Evolutionary conservation across 2,797 vertebrate species (phyloP).

Genomic region (Premnoplex brunnescens): DNA sequence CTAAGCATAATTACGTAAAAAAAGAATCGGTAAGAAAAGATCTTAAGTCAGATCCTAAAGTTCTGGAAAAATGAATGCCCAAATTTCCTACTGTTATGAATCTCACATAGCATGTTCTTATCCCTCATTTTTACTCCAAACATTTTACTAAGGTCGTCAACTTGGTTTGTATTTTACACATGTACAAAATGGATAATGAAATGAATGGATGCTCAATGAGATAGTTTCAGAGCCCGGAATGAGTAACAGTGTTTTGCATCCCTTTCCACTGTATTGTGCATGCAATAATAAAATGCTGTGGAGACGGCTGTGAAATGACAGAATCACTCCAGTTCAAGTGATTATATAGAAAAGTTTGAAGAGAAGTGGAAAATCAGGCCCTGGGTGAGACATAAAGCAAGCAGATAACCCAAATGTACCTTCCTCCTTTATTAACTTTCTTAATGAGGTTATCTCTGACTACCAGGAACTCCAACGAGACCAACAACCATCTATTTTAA

Average conservation of each 20-base stretch:
- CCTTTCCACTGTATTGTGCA: background rate
- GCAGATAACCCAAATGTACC: conserved; percentile 6
- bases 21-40: background rate
- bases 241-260: background rate
- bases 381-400: conserved; percentile 8
- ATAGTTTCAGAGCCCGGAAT: background rate
- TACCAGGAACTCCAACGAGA: conserved; percentile 45
- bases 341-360: conserved; percentile 3
- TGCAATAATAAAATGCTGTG: background rate
- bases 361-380: background rate
- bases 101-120: background rate
- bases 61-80: background rate
- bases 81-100: background rate
- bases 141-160: background rate
- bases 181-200: conserved; percentile 3
- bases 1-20: background rate
- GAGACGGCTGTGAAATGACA: background rate
- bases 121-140: background rate
- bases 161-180: background rate
- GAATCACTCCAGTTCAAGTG: background rate
- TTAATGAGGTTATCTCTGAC: conserved; percentile 16
- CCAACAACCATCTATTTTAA: conserved; percentile 28
- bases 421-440: conserved; percentile 30
- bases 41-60: background rate
- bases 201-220: background rate